Evolutionary conservation across 2,113 vertebrate species (phyloP).

Genomic region (Centropus unirufus): DNA sequence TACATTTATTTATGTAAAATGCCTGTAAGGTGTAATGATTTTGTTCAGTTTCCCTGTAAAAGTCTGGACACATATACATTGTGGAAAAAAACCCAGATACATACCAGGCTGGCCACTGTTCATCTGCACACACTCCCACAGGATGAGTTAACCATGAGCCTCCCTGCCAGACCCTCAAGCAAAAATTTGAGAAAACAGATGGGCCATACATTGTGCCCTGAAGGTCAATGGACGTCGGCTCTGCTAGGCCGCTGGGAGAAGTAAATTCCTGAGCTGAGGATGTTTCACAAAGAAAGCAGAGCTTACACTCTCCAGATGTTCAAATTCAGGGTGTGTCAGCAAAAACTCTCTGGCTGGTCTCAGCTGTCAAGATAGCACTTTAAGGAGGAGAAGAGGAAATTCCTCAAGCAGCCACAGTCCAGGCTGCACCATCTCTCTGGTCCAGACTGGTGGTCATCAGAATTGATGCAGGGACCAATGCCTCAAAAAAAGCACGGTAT

Average conservation of each 20-base stretch:
- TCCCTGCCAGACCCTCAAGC: not conserved
- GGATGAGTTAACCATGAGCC: not conserved
- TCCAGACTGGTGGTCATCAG: not conserved
- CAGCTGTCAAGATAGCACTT: conserved; percentile 9
- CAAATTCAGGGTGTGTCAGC: conserved; percentile 26
- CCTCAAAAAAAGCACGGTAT: not conserved
- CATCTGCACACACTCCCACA: not conserved
- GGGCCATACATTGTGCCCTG: not conserved
- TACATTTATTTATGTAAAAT: not conserved
- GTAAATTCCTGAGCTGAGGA: conserved; percentile 31
- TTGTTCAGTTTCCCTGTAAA: not conserved
- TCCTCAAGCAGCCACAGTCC: not conserved
- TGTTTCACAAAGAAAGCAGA: not conserved
- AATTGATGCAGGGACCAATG: accelerated
- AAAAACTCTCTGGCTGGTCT: conserved; percentile 38
- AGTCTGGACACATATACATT: not conserved
- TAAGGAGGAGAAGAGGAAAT: not conserved
- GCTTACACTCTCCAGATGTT: conserved; percentile 61
- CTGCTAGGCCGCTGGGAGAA: conserved; percentile 33
- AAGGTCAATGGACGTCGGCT: not conserved
- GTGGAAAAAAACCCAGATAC: not conserved
- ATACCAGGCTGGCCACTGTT: not conserved
- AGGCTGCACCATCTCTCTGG: not conserved
- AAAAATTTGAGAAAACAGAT: not conserved
- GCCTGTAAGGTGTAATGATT: not conserved